Conservation (phyloP, 2,888 invertebrate species). For the Eupithecia pulchellata region DNA sequence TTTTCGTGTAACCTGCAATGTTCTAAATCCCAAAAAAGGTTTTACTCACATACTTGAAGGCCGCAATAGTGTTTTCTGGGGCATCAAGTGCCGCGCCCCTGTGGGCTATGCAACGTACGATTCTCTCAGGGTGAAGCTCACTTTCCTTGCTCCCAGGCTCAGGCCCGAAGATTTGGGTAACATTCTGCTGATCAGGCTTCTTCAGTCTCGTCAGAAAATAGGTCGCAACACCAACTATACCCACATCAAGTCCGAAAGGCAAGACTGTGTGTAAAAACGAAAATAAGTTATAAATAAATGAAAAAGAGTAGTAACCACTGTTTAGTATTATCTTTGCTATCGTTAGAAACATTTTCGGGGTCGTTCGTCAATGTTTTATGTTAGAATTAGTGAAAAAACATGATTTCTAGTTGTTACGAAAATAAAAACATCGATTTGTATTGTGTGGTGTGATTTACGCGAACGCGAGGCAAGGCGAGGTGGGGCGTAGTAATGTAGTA, state of each 20-base stretch:
- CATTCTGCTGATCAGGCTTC: slow-evolving; percentile 71
- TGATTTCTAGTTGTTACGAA: background rate
- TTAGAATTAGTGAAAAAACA: slow-evolving; percentile 49
- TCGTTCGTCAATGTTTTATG: slow-evolving; percentile 63
- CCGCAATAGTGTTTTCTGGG: slow-evolving; percentile 91
- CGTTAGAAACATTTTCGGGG: slow-evolving; percentile 69
- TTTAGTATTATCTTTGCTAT: slow-evolving; percentile 59
- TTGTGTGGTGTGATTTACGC: no score
- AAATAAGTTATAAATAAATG: slow-evolving; percentile 59
- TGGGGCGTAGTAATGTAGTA: slow-evolving; percentile 47
- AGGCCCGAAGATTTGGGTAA: slow-evolving; percentile 83
- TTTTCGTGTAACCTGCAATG: background rate
- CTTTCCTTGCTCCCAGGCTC: slow-evolving; percentile 76
- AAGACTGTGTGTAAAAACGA: slow-evolving; percentile 71
- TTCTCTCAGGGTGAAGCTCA: slow-evolving; percentile 69
- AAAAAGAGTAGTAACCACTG: slow-evolving; percentile 59
- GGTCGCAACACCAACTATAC: slow-evolving; percentile 65
- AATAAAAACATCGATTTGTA: slow-evolving; percentile 2
- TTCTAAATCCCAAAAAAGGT: slow-evolving; percentile 27
- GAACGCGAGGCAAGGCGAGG: no score
- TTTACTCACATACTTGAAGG: slow-evolving; percentile 87
- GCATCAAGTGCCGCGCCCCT: slow-evolving; percentile 91
- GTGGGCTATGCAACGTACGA: slow-evolving; percentile 89
- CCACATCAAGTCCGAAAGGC: slow-evolving; percentile 74
- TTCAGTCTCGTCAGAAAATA: slow-evolving; percentile 70